A percentile compares a stretch with the other conserved stretches of the same genome.
Conservation (phyloP, 2,797 vertebrate genomes). For the Protosalanx chinensis region DNA sequence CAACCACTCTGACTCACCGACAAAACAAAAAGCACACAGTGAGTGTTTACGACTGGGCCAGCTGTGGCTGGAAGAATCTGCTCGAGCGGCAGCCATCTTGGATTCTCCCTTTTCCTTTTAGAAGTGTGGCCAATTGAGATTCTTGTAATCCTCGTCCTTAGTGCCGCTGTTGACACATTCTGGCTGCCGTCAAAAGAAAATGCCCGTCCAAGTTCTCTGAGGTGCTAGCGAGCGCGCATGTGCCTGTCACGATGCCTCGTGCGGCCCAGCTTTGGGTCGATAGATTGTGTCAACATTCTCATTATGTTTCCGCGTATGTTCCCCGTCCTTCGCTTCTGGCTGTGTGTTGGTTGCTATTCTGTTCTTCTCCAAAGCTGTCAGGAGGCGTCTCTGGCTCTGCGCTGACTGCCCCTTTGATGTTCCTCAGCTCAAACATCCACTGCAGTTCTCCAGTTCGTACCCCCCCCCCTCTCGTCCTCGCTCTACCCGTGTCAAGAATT, state of each 20-base stretch:
- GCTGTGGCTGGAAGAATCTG: constrained; percentile 65
- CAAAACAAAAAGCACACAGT: constrained; percentile 10
- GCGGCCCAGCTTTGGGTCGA: constrained; percentile 40
- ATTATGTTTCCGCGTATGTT: constrained; percentile 55
- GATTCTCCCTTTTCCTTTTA: constrained; percentile 40
- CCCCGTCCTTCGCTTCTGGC: constrained; percentile 44
- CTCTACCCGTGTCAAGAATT: background rate
- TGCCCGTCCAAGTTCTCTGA: constrained; percentile 13
- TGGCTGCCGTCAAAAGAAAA: constrained; percentile 22
- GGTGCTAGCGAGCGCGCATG: constrained; percentile 24
- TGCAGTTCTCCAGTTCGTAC: constrained; percentile 29
- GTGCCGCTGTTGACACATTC: constrained; percentile 35
- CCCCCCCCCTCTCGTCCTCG: constrained; percentile 11
- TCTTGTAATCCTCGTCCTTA: constrained; percentile 41
- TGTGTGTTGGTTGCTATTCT: constrained; percentile 50
- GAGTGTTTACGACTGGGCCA: constrained; percentile 37
- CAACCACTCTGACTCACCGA: constrained; percentile 37
- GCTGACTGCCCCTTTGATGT: constrained; percentile 65
- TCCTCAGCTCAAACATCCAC: constrained; percentile 18
- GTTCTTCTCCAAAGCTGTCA: constrained; percentile 65
- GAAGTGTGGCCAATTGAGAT: constrained; percentile 45
- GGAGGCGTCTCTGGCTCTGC: constrained; percentile 57
- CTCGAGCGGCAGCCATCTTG: constrained; percentile 78
- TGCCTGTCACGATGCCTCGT: constrained; percentile 37
- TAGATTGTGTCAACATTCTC: constrained; percentile 48